Evolutionary conservation across 2,888 invertebrate species (phyloP), one percentile per base, ranked within the genome.

Genomic region (Lasioglossum marginatum): DNA sequence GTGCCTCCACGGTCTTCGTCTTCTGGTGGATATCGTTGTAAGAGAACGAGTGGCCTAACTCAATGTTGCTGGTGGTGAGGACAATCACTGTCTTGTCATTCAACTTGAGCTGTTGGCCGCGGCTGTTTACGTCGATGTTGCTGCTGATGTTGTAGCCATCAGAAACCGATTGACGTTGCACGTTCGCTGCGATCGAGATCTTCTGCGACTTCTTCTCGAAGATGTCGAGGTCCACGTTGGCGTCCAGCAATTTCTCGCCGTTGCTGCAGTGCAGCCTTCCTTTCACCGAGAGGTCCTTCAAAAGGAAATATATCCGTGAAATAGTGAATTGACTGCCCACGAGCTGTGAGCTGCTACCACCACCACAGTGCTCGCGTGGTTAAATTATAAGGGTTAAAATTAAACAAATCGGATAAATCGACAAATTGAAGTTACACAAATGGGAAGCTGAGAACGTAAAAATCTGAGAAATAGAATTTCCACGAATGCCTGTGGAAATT

Each of bases 151-250:
- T 96, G 78, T 94, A 95, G 0, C 96, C 96, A 8, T 94, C 92
- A 0, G 92, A 88, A 60, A 92, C 79, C 14, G 75, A 68, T 71
- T 70, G 89, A 37, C 83, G 94, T 74, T 80, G 83, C 0, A 95
- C 48, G 78, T 95, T 95, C 23, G 93, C 95, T 4, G 90, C 90
- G 12, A 95, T 85, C 4, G 95, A 93, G 70, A 97, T 95, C 93
- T 96, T 96, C 86, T 97, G 96, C 16, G 96, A 95, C 10, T 96
- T 95, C 86, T 96, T 96, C 10, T 96, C 96, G 92, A 97, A 97
- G 4, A 97, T 93, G 90, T 97, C 97, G 2, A 97, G 92, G 31
- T 96, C 95, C 8, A 96, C 14, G 76, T 95, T 95, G 1, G 94
- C 94, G 48, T 95, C 94, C 34, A 95, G 81, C 3, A 94, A 81